Evolutionary conservation across 2,888 invertebrate genomes (phyloP).

Genomic region (Phoronis australis): DNA sequence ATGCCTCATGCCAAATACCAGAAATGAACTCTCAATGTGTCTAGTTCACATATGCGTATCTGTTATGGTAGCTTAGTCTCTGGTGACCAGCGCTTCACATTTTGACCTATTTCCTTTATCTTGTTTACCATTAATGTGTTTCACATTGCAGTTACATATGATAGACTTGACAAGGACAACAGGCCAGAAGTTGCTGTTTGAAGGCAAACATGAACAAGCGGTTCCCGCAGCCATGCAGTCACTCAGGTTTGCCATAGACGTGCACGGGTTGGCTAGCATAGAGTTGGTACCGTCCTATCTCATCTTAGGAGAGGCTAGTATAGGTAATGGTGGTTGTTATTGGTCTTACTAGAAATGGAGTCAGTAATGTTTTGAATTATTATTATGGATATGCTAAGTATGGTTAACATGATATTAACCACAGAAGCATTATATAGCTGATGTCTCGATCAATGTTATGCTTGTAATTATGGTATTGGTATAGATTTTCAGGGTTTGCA

Average conservation of each 20-base stretch:
- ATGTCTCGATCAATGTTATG: no score
- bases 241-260: constrained; percentile 49
- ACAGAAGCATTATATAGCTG: no score
- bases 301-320: constrained; percentile 52
- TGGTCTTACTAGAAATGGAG: constrained; percentile 17
- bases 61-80: not conserved
- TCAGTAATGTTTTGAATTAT: no score
- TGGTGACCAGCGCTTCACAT: not conserved
- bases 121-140: constrained; percentile 1
- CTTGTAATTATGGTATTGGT: no score
- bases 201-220: constrained; percentile 51
- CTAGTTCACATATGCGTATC: not conserved
- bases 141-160: constrained; percentile 39
- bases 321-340: constrained; percentile 38
- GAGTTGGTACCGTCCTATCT: constrained; percentile 53
- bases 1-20: not conserved
- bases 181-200: constrained; percentile 51
- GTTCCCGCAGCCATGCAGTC: constrained; percentile 54
- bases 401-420: no score
- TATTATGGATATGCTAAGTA: no score
- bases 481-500: no score
- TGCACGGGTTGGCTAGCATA: constrained; percentile 51
- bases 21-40: not conserved
- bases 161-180: constrained; percentile 49
- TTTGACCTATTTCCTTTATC: not conserved